Conservation (phyloP, 2,888 invertebrate species). For the Rhamphomyia laevipes region DNA sequence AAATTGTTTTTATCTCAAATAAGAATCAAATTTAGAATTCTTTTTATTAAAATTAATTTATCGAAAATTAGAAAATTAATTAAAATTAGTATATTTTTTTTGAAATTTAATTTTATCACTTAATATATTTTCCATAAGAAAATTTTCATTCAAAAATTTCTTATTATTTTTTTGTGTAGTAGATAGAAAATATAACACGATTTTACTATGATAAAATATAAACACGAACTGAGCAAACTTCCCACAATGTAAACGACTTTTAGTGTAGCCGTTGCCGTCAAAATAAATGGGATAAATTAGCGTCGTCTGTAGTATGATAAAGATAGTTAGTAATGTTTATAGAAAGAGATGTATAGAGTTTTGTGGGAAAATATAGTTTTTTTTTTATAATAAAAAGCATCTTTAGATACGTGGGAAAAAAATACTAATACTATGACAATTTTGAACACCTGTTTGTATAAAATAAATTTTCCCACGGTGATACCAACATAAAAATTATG, state of each 20-base stretch:
- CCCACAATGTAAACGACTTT: constrained; percentile 23
- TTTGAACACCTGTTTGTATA: neutral
- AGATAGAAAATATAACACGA: too few relatives aligned
- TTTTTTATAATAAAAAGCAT: too few relatives aligned
- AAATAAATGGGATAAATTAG: too few relatives aligned
- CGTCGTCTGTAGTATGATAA: too few relatives aligned
- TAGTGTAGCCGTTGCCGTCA: constrained; percentile 12
- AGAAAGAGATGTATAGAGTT: too few relatives aligned
- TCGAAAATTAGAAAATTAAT: neutral
- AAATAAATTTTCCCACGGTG: neutral
- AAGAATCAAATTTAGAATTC: neutral
- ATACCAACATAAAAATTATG: too few relatives aligned
- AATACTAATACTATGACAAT: neutral
- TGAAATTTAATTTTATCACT: too few relatives aligned
- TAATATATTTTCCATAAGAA: neutral
- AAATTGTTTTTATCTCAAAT: neutral
- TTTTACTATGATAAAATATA: constrained; percentile 20
- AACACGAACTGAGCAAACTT: constrained; percentile 25
- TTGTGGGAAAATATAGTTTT: too few relatives aligned
- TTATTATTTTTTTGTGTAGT: neutral
- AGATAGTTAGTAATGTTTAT: too few relatives aligned
- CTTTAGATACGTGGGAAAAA: too few relatives aligned
- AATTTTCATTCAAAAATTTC: neutral
- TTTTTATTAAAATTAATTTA: neutral
- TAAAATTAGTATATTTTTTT: neutral